Percentiles rank a stretch among this genome's conserved stretches.
These are phyloP conservation scores for Phaethon lepturus DNA, from an alignment of 2,113 vertebrate species.

Conservation along the genomic window DNA sequence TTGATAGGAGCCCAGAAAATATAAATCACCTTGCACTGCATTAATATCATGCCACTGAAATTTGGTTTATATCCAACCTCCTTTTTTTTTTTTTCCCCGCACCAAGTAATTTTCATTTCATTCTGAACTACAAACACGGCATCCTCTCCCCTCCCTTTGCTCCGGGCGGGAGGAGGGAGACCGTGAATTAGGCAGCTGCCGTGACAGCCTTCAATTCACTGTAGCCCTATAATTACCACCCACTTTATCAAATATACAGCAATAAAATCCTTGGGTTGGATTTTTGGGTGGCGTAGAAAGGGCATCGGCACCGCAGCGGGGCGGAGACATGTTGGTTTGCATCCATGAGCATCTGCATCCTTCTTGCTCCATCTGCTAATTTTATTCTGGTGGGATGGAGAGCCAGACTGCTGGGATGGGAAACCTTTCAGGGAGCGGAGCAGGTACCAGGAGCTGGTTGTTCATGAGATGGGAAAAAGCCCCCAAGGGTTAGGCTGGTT, in stretches of 20 bases:
- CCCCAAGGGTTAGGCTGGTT: not conserved
- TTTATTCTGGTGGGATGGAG: not conserved
- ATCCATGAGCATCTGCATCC: not conserved
- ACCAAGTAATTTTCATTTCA: conserved; percentile 26
- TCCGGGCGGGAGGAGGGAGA: not conserved
- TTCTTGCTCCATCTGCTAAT: not conserved
- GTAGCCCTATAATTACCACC: not conserved
- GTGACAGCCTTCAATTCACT: not conserved
- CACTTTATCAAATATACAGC: not conserved
- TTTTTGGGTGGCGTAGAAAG: not conserved
- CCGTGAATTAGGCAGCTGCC: not conserved
- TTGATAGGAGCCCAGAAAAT: conserved; percentile 23
- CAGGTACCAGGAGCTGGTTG: not conserved
- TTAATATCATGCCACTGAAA: conserved; percentile 24
- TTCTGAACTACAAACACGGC: not conserved
- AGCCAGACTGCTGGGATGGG: not conserved
- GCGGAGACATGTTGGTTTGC: not conserved
- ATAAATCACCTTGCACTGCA: conserved; percentile 49
- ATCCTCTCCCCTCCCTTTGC: not conserved
- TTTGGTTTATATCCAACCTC: not conserved
- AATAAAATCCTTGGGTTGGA: not conserved
- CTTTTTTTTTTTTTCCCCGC: too few species aligned
- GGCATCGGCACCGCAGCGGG: not conserved
- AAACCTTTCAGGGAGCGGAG: not conserved
- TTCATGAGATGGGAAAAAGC: not conserved